These are phyloP conservation scores for Elephantulus edwardii DNA, from an alignment of 2,113 vertebrate genomes.

Conservation along the genomic window DNA sequence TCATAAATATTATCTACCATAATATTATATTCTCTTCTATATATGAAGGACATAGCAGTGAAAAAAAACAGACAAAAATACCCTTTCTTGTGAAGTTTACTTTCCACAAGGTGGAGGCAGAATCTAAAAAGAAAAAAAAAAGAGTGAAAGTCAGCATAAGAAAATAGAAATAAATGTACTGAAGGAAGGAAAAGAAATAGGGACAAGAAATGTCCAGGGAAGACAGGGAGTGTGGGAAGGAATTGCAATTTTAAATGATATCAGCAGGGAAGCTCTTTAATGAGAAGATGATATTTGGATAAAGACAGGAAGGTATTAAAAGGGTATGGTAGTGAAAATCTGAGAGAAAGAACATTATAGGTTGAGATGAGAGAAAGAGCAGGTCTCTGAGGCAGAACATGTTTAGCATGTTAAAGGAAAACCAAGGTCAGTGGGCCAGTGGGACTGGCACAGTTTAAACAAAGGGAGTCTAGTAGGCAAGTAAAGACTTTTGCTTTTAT, in stretches of 20 bases:
- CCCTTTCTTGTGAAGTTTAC: neutral
- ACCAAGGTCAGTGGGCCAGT: neutral
- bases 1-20: neutral
- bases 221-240: neutral
- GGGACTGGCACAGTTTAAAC: neutral
- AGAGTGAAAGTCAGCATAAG: neutral
- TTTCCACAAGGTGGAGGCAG: slow-evolving; percentile 48
- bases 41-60: neutral
- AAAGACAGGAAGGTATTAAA: neutral
- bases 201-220: neutral
- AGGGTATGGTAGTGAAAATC: neutral
- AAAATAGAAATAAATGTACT: neutral
- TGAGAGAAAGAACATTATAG: neutral
- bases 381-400: neutral
- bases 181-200: neutral
- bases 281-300: neutral
- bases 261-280: neutral
- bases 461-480: neutral
- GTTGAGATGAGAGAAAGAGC: neutral
- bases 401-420: neutral
- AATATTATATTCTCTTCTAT: neutral
- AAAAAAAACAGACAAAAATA: neutral
- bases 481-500: neutral
- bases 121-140: slow-evolving; percentile 19
- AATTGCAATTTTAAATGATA: neutral